These are phyloP conservation scores for Enoplosus armatus DNA, from an alignment of 2,797 vertebrate species.

Conservation along the genomic window DNA sequence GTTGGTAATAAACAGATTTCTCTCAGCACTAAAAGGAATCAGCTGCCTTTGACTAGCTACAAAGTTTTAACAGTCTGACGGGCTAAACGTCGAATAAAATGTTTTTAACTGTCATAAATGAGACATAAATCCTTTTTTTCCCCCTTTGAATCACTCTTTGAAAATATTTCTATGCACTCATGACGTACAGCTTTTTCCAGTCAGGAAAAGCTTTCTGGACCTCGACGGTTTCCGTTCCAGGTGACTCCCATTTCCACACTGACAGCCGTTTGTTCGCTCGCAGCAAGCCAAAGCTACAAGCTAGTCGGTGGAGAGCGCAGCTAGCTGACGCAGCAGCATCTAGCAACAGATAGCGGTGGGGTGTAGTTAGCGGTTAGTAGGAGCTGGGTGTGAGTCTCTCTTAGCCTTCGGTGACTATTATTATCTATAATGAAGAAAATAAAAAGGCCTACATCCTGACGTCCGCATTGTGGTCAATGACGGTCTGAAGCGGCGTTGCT, in stretches of 20 bases:
- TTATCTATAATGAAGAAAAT: slow-evolving; percentile 78
- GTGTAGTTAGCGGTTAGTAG: neutral
- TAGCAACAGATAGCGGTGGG: slow-evolving; percentile 51
- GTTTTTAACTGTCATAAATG: slow-evolving; percentile 26
- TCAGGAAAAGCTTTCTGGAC: slow-evolving; percentile 49
- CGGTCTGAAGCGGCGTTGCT: slow-evolving; percentile 60
- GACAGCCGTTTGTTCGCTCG: slow-evolving; percentile 48
- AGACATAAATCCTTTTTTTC: neutral
- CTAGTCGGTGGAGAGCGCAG: slow-evolving; percentile 34
- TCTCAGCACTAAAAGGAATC: slow-evolving; percentile 71
- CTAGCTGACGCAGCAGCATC: slow-evolving; percentile 71
- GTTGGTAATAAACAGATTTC: slow-evolving; percentile 81
- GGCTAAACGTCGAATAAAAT: slow-evolving; percentile 38
- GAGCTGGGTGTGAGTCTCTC: slow-evolving; percentile 62
- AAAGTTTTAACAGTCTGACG: slow-evolving; percentile 44
- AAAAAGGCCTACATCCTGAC: slow-evolving; percentile 77
- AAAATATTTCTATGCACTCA: neutral
- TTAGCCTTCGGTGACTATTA: slow-evolving; percentile 26
- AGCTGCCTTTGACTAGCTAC: slow-evolving; percentile 61
- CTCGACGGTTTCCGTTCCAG: slow-evolving; percentile 80
- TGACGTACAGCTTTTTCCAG: slow-evolving; percentile 17
- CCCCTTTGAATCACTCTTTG: neutral
- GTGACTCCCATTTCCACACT: slow-evolving; percentile 80
- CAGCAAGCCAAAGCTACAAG: neutral
- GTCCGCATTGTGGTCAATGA: slow-evolving; percentile 73